Evolutionary conservation across 2,113 vertebrate species (phyloP), one percentile per base, ranked within the genome.

Genomic region (Protomyctophum bolini): DNA sequence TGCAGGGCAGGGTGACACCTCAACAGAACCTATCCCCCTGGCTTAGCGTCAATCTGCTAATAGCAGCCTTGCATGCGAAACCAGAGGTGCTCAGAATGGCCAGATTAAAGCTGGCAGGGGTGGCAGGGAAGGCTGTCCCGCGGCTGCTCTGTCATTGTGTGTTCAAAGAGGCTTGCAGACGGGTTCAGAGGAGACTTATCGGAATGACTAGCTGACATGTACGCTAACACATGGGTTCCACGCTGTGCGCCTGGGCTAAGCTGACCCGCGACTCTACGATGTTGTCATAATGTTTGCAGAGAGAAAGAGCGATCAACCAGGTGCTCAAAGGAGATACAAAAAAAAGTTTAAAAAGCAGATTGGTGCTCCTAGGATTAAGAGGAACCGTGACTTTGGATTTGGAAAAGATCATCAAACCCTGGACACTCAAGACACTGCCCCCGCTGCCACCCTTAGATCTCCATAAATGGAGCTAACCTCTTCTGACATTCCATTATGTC

Each of bases 11-110:
- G 45, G 47, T n/a, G 15, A 41, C 52, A 60, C 76, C 73, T 72
- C 56, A 71, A 76, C 83, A 77, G 58, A 72, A 76, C 77, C 67
- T 49, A 79, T 73, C 73, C 61, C 68, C 33, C 21, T 0, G 75
- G 86, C 81, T 87, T 77, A 82, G 65, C 9, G 15, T 47, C 80
- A 83, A 76, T 82, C 89, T 82, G 75, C 7, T 88, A 88, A 91
- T 88, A 73, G 80, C 79, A 73, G 69, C 45, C 77, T 54, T 21
- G 70, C 4, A 57, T 72, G 65, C 80, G 58, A 66, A 82, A 72
- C 2, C 6, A 79, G 46, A n/a, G 71, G 76, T 75, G 80, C 81
- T 79, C 73, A 79, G 62, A 83, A 77, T 83, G 79, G 11, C 59
- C 77, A 83, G 86, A 87, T 87, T 84, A 88, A 86, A 86, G 84